These are phyloP conservation scores for Corythornis cristatus DNA, from an alignment of 2,113 vertebrate species.

Conservation along the genomic window DNA sequence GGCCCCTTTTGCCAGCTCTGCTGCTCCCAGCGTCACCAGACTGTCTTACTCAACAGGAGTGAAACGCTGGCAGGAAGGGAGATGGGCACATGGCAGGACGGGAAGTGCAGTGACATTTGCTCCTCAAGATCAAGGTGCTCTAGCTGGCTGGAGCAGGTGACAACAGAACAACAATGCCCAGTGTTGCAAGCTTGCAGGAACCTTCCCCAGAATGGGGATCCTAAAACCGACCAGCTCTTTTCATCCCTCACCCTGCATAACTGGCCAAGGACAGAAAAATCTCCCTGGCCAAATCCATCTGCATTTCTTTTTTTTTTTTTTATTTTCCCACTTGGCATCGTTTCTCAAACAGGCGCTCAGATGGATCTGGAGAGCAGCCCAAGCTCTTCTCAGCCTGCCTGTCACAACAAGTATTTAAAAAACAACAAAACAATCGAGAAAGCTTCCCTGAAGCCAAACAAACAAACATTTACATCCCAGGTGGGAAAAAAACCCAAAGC, in stretches of 20 bases:
- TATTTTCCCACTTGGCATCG: background rate
- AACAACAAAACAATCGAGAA: background rate
- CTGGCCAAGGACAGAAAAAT: background rate
- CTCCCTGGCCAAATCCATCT: background rate
- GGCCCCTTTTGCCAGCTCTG: background rate
- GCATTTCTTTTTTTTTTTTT: background rate
- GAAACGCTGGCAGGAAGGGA: rapidly evolving
- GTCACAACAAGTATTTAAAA: conserved; percentile 19
- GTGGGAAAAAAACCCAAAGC: background rate
- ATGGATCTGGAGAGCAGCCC: background rate
- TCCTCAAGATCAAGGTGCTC: background rate
- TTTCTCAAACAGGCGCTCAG: rapidly evolving
- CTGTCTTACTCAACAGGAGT: rapidly evolving
- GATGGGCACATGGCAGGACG: background rate
- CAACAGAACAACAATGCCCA: rapidly evolving
- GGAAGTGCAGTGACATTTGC: rapidly evolving
- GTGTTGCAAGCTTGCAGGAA: background rate
- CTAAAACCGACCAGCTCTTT: background rate
- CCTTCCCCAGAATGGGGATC: background rate
- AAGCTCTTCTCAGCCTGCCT: background rate
- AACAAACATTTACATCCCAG: background rate
- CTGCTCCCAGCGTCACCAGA: background rate
- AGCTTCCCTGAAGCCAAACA: background rate
- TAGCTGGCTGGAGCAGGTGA: rapidly evolving
- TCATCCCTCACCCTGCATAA: background rate